A percentile compares a stretch with the other conserved stretches of the same genome.
Conservation (phyloP, 2,888 invertebrate species). For the Priapulus caudatus region DNA sequence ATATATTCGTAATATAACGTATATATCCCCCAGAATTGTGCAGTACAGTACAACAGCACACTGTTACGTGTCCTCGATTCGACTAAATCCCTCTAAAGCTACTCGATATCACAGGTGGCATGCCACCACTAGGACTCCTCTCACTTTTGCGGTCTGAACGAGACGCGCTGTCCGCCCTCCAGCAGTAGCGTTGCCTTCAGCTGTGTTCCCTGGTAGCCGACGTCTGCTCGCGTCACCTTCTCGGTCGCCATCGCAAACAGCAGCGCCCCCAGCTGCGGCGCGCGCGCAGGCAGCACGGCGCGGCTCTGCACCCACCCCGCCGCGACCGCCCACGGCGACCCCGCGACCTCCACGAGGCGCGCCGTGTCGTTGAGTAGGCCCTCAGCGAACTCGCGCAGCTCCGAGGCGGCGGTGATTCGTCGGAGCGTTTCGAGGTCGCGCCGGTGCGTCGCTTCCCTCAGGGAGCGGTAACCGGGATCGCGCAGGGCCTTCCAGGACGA, state of each 20-base stretch:
- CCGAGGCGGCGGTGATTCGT: background rate
- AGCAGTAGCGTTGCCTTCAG: slow-evolving; percentile 68
- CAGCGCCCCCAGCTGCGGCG: slow-evolving; percentile 30
- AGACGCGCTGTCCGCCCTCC: slow-evolving; percentile 60
- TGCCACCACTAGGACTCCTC: too few species aligned
- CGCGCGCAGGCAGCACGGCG: slow-evolving; percentile 29
- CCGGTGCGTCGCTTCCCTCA: too few species aligned
- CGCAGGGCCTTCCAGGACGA: too few species aligned
- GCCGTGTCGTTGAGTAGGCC: background rate
- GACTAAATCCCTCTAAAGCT: too few species aligned
- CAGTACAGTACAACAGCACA: too few species aligned
- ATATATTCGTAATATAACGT: too few species aligned
- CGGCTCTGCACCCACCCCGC: slow-evolving; percentile 31
- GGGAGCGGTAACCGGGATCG: too few species aligned
- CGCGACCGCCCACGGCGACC: slow-evolving; percentile 42
- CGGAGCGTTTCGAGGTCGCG: background rate
- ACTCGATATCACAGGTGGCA: too few species aligned
- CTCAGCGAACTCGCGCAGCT: background rate
- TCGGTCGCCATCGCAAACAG: slow-evolving; percentile 31
- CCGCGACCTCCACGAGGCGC: slow-evolving; percentile 49
- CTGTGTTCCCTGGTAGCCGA: slow-evolving; percentile 75
- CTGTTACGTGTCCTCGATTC: too few species aligned
- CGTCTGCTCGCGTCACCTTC: slow-evolving; percentile 49
- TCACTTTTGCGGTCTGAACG: slow-evolving; percentile 86
- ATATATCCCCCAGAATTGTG: too few species aligned